Evolutionary conservation across 53 echinoderm and acorn worm genomes (phyloP), one percentile per base, ranked within the genome.

Genomic region (Holothuria scabra): DNA sequence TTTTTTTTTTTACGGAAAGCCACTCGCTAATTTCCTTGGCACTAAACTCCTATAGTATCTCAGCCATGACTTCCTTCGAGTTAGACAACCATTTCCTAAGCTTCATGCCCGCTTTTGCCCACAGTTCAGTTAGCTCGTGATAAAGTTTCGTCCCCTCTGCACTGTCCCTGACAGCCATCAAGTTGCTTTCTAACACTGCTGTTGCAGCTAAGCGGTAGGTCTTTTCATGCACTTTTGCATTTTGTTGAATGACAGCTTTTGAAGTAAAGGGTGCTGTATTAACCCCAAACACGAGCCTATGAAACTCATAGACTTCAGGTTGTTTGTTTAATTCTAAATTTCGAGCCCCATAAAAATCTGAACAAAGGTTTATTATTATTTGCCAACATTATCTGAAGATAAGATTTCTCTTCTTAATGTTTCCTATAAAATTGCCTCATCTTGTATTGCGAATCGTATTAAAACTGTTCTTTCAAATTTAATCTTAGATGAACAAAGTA

Each of bases 71-170:
- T 37, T 87, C 87, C 69, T 74, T 84, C 20, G 83, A 85, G 30
- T 94, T 94, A 0, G 91, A 91, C 5, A 91, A 28, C 67, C 91
- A 85, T 57, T 94, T 91, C 21, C 33, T 41, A 16, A 56, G 8
- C 14, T 84, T 72, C 34, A 85, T 85, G 12, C 85, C 85, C 24
- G 85, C 74, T 10, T 56, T 55, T 32, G 37, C 1, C 85, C 85
- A 84, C 19, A 74, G 31, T 57, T 71, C 85, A 22, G 55, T 69
- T 9, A 85, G 8, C 41, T 85, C 71, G 29, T 72, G 55, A 60
- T 85, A 85, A 37, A 85, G 23, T 19, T 38, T 28, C 30, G 6
- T 1, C 48, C 72, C 13, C 56, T n/a, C 59, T 29, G 57, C 4
- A 21, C 26, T 32, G 44, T 84, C 85, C 23, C 2, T n/a, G 8